Evolutionary conservation across 1,140 invertebrate species (phyloP).

Genomic region (Ericerus pela): DNA sequence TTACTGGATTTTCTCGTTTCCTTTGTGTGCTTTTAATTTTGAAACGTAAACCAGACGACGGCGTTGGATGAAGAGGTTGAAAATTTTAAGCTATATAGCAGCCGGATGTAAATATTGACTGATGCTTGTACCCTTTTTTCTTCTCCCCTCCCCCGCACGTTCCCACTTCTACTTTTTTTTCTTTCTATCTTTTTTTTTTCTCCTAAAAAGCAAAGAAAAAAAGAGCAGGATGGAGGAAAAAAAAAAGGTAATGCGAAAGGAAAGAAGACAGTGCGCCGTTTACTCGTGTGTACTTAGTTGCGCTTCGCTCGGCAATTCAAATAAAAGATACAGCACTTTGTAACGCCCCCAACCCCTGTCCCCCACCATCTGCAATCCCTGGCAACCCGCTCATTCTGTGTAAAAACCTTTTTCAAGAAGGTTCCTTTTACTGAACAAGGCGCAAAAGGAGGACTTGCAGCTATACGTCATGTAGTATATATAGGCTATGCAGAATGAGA

Average conservation of each 20-base stretch:
- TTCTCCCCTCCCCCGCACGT: not conserved
- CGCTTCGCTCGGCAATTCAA: constrained; percentile 1
- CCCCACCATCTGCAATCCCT: too few species aligned
- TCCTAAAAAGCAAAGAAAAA: too few species aligned
- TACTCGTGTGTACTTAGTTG: constrained; percentile 1
- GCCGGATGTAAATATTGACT: constrained; percentile 12
- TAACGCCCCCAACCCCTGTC: too few species aligned
- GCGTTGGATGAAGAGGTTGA: not conserved
- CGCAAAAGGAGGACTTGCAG: not conserved
- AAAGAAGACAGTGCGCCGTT: constrained; percentile 1
- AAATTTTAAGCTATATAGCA: constrained; percentile 5
- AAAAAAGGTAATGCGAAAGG: not conserved
- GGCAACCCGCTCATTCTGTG: not conserved
- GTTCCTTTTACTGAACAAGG: too few species aligned
- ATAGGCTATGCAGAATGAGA: too few species aligned
- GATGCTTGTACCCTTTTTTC: constrained; percentile 11
- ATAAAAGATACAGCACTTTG: constrained; percentile 5
- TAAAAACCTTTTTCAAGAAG: constrained; percentile 1
- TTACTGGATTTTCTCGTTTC: not conserved
- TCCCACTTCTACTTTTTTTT: too few species aligned
- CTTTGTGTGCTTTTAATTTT: constrained; percentile 4
- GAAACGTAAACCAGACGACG: constrained; percentile 6
- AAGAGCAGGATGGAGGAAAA: too few species aligned
- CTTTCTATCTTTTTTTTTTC: too few species aligned
- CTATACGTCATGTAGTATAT: too few species aligned